Evolutionary conservation across 2,113 vertebrate species (phyloP).

Genomic region (Petromus typicus): DNA sequence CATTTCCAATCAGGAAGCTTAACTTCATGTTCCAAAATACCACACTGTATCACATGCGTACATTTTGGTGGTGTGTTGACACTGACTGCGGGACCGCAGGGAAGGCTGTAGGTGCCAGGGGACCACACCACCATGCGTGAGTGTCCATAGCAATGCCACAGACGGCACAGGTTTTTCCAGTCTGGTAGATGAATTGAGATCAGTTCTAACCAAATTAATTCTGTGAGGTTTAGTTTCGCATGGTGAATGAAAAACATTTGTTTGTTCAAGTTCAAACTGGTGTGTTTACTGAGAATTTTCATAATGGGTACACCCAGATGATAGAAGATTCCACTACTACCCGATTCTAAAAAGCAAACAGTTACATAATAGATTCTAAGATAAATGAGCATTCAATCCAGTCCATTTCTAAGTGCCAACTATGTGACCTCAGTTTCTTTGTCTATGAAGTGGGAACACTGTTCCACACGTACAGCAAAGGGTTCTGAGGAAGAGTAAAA

Average conservation of each 20-base stretch:
- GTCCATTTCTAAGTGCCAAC: not conserved
- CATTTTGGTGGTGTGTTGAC: not conserved
- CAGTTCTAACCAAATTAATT: not conserved
- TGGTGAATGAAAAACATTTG: not conserved
- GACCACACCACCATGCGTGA: not conserved
- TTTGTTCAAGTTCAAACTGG: not conserved
- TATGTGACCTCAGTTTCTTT: not conserved
- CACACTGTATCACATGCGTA: slow-evolving; percentile 46
- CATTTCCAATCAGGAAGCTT: slow-evolving; percentile 71
- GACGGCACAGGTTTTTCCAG: not conserved
- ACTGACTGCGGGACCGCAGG: not conserved
- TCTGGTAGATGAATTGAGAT: not conserved
- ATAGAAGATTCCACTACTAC: not conserved
- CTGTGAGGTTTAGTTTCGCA: not conserved
- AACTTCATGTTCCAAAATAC: slow-evolving; percentile 74
- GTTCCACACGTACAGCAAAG: not conserved
- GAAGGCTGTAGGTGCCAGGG: not conserved
- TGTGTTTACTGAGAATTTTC: not conserved
- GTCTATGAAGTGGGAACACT: not conserved
- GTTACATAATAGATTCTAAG: not conserved
- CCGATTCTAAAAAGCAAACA: not conserved
- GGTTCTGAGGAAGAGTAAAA: not conserved
- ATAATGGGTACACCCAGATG: not conserved
- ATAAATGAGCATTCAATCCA: not conserved
- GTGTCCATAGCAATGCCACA: accelerated